Base-by-base conservation (phyloP, 2,113 vertebrate species). In the Poeciliopsis turrubarensis region DNA sequence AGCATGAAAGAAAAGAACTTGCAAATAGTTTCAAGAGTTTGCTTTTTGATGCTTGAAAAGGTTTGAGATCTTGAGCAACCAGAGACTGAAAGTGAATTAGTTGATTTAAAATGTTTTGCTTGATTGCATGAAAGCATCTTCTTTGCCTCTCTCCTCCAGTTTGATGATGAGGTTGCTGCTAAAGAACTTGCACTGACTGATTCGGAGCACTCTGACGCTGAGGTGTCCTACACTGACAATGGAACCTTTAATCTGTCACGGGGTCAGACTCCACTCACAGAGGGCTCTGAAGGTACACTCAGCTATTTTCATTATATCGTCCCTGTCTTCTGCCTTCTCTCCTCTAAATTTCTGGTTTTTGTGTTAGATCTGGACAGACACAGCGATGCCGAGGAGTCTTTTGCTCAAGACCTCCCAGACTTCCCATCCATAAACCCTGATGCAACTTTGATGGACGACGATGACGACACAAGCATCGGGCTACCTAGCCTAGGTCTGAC, bases 401-500 rank as follows among this genome's bases (percentile, higher is more conserved):
- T 99, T 81, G 97, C 97, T 67, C 94, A 94, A 75, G 97, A 98
- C 83, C 97, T 99, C 29, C 95, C 95, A 0, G 97, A 98, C 84
- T 99, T 99, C 85, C 98, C 97, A 70, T 99, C 97, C 62, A 97
- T 99, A 77, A 99, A 98, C 68, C 97, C 97, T 0, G 97, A 98
- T 60, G 92, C 91, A 39, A 92, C 95, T 0, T 89, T 97, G 67
- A 93, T 98, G 89, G 98, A 98, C 3, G 97, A 99, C 0, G 97
- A 98, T 1, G 97, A 99, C 0, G 97, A 99, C 90, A 96, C 97
- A 17, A 98, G 97, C 93, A 96, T 99, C 9, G 98, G 97, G 34
- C 93, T 99, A 26, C 98, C 97, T 0, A 97, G 95, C 60, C 88
- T 97, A 70, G 87, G 82, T 68, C 78, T 27, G 0, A 88, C 88